Evolutionary conservation across 1,140 invertebrate species (phyloP), one percentile per base, ranked within the genome.

Genomic region (Listronotus bonariensis): DNA sequence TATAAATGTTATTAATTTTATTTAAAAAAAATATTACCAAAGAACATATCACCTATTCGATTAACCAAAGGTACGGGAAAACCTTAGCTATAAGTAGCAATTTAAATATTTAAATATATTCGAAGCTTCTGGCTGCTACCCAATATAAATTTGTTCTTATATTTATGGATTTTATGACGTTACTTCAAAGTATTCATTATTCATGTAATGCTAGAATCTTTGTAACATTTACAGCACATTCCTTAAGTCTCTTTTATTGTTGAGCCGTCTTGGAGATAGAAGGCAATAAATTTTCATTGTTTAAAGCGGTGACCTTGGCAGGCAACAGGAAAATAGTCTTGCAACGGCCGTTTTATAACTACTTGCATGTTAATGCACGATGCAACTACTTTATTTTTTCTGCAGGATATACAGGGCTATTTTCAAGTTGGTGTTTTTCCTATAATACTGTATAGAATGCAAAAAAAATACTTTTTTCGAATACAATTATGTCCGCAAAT

Each of bases 141-240:
- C 11, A 15, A 46, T 15, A 11, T 46, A 6, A 46, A 46, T 15
- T 14, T 10, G 6, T 17, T 46, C 17, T 46, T 46, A 46, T 46
- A 26, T 26, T 26, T 26, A 26, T 26, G 20, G 1, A 3, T 1
- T 26, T 46, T 15, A 46, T 20, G 20, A 20, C 43, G 6, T 18
- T 46, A 46, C 20, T 46, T 46, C 43, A 46, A 46, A 46, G 43
- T 45, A n/a, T 15, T 45, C 42, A 45, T 46, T 46, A 46, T 46
- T 46, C 43, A 46, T 46, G 43, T 46, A 46, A 17, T 5, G 20
- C 43, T 20, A 46, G 15, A 46, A 20, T 18, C n/a, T 20, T 20
- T 14, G 48, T 31, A 51, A 26, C 20, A 51, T 31, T 51, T n/a
- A 34, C 31, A 34, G 48, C 48, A 15, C 31, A 51, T 26, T 34